phyloP scores from a whole-genome alignment of 1,140 invertebrate genomes.

The Cydia pomonella region DNA sequence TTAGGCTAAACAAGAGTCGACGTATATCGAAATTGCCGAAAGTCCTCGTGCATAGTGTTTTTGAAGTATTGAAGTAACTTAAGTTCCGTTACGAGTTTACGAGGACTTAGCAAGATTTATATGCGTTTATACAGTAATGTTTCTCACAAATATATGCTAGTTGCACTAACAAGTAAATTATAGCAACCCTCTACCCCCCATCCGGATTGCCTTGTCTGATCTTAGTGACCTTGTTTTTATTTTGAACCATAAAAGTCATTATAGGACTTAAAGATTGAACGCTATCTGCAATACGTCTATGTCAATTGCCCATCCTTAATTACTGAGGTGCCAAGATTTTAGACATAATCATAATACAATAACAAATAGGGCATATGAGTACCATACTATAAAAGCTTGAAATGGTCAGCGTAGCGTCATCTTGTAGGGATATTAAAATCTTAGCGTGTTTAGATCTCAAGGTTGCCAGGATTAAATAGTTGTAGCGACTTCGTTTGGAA shows the following conservation, averaged over 20 bases:
- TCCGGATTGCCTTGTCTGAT: background rate
- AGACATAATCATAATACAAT: background rate
- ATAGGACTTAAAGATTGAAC: background rate
- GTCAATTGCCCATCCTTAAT: background rate
- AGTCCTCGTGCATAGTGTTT: background rate
- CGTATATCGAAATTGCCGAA: background rate
- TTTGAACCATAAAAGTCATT: background rate
- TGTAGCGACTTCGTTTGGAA: background rate
- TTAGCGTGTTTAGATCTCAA: constrained; percentile 19
- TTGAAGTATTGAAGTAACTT: background rate
- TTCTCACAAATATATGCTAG: background rate
- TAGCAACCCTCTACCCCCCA: background rate
- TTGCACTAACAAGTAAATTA: background rate
- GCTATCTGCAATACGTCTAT: background rate
- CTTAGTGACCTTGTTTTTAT: background rate
- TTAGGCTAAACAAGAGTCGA: background rate
- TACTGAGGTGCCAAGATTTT: background rate
- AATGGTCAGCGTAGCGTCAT: background rate
- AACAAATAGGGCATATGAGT: background rate
- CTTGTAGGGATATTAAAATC: background rate
- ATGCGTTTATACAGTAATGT: background rate
- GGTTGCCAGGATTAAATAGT: background rate
- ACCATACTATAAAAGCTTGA: background rate
- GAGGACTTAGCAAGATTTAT: background rate
- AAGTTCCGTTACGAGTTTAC: background rate